These are phyloP conservation scores for Nasonovia ribisnigri DNA, from an alignment of 2,888 invertebrate species.

Conservation along the genomic window DNA sequence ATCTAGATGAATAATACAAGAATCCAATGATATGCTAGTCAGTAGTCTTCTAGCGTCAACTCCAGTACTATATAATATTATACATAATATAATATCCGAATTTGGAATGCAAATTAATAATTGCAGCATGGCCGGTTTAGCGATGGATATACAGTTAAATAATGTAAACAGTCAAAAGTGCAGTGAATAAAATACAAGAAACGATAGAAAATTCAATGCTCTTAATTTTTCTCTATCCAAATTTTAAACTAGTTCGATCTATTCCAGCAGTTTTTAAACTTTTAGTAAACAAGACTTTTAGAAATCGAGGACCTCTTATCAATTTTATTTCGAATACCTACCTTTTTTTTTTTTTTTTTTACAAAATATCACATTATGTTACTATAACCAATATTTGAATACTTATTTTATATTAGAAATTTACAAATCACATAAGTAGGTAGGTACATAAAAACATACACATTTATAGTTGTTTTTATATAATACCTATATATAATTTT, in stretches of 20 bases:
- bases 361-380: too few relatives aligned
- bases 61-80: background rate
- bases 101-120: constrained; percentile 41
- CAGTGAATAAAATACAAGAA: constrained; percentile 61
- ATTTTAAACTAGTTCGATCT: constrained; percentile 52
- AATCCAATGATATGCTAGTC: background rate
- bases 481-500: too few relatives aligned
- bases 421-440: too few relatives aligned
- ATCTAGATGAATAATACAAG: background rate
- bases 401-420: too few relatives aligned
- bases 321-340: too few relatives aligned
- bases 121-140: constrained; percentile 66
- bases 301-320: too few relatives aligned
- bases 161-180: constrained; percentile 63
- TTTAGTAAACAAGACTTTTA: too few relatives aligned
- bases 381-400: too few relatives aligned
- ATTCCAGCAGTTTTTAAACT: too few relatives aligned
- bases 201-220: constrained; percentile 60
- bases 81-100: background rate
- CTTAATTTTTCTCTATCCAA: constrained; percentile 65
- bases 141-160: constrained; percentile 66
- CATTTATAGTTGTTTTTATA: too few relatives aligned
- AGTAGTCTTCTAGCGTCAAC: background rate
- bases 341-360: too few relatives aligned
- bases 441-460: too few relatives aligned